These are phyloP conservation scores for Teleiodes luculella DNA, from an alignment of 2,888 invertebrate genomes.

Conservation along the genomic window DNA sequence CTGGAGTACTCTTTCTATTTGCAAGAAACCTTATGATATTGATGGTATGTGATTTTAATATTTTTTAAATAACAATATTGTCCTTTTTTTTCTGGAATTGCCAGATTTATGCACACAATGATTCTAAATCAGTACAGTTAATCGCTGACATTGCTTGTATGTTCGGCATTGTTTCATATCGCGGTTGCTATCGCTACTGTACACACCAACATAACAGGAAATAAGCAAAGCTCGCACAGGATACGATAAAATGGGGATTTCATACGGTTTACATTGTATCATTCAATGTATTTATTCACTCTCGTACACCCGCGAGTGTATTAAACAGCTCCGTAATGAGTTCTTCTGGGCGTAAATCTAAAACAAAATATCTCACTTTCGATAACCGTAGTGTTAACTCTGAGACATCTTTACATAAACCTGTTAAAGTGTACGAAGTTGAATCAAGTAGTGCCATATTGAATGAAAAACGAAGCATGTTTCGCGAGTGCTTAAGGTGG, in stretches of 20 bases:
- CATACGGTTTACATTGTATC: conserved; percentile 45
- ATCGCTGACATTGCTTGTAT: conserved; percentile 36
- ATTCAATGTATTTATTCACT: conserved; percentile 34
- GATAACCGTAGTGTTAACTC: conserved; percentile 39
- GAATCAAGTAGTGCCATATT: conserved; percentile 25
- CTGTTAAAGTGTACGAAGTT: conserved; percentile 52
- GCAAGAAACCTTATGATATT: conserved; percentile 36
- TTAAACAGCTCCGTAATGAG: conserved; percentile 18
- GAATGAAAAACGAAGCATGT: conserved; percentile 34
- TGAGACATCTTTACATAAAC: conserved; percentile 39
- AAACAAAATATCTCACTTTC: conserved; percentile 49
- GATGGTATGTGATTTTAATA: conserved; percentile 32
- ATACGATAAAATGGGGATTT: conserved; percentile 66
- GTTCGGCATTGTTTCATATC: conserved; percentile 39
- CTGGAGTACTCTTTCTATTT: conserved; percentile 54
- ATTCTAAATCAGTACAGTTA: conserved; percentile 29
- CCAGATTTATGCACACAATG: conserved; percentile 28
- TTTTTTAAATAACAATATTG: background rate
- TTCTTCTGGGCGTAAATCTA: conserved; percentile 36
- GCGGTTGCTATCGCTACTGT: conserved; percentile 39
- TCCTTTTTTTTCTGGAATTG: background rate
- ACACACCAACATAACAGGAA: conserved; percentile 55
- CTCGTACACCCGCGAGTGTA: conserved; percentile 42
- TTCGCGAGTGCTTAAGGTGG: conserved; percentile 39
- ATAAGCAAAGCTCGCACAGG: conserved; percentile 42